These are phyloP conservation scores for Dryococelus australis DNA, from an alignment of 2,888 invertebrate genomes.

Conservation along the genomic window DNA sequence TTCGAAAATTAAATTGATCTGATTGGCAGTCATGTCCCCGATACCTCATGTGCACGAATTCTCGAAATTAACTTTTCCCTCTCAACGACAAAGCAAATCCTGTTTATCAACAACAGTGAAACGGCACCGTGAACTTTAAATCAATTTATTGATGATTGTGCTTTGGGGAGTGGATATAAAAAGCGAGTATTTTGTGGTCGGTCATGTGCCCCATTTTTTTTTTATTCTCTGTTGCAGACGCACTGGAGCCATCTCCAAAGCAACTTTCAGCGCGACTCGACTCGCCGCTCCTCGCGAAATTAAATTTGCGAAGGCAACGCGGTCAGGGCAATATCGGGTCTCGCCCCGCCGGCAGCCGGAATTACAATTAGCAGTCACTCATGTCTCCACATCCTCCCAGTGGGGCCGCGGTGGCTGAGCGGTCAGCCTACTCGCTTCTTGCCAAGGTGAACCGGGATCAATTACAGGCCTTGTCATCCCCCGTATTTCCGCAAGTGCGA, in stretches of 20 bases:
- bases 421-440: no score
- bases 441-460: no score
- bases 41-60: no score
- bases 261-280: background rate
- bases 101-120: no score
- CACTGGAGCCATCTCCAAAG: background rate
- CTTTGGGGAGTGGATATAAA: background rate
- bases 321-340: background rate
- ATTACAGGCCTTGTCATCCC: no score
- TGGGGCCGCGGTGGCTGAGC: no score
- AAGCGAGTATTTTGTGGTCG: background rate
- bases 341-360: background rate
- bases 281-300: background rate
- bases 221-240: background rate
- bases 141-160: background rate
- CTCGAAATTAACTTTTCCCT: no score
- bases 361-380: background rate
- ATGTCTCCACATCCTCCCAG: no score
- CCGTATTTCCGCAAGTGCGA: no score
- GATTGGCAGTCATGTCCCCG: no score
- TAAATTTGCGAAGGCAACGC: background rate
- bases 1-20: no score
- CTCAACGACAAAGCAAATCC: no score
- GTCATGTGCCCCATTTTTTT: background rate
- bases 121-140: background rate